Base-by-base conservation (phyloP, 2,888 invertebrate species). In the Alloplasta piceator region DNA sequence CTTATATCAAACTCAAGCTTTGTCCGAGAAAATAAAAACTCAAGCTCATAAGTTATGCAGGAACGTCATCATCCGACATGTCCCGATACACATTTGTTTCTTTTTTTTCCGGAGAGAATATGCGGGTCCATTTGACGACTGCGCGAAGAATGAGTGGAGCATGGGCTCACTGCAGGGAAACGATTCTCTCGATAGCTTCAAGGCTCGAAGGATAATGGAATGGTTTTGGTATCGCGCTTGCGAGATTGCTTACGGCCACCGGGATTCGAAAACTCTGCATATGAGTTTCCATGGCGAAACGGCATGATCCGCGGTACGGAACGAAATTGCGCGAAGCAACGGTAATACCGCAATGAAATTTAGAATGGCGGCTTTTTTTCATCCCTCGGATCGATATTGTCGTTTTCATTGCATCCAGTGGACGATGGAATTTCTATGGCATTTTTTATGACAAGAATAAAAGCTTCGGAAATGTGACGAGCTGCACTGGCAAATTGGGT, bases 211-310 rank as follows among this genome's bases (percentile, higher is more conserved):
- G 50, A 71, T 61, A 50, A 12, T 12, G 48, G 14, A 56, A 60
- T 61, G 60, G 61, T 71, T 61, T 61, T 14, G 39, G 71, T 71
- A 71, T 71, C 50, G 61, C 61, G n/a, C n/a, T 39, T 14, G 60
- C 7, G 48, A 60, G 61, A 71, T 71, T 71, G 71, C n/a, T 1
- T 36, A 6, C 12, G 12, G 36, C 1, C n/a, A n/a, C 38, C 38
- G 10, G 10, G 12, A 46, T 4, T 4, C 6, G 48, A 63, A 41
- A 46, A 16, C 16, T 26, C 55, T 7, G n/a, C 26, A n/a, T n/a
- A n/a, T 5, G 16, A 46, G 26, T 26, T n/a, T n/a, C 26, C 48
- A 7, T n/a, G 64, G 64, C n/a, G n/a, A 48, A 64, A 64, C n/a
- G 64, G 48, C 48, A 50, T 48, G 64, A 64, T 64, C 38, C 38